A percentile compares a stretch with the other conserved stretches of the same genome.
phyloP scores from a whole-genome alignment of 2,888 invertebrate species.

The Diloba caeruleocephala region DNA sequence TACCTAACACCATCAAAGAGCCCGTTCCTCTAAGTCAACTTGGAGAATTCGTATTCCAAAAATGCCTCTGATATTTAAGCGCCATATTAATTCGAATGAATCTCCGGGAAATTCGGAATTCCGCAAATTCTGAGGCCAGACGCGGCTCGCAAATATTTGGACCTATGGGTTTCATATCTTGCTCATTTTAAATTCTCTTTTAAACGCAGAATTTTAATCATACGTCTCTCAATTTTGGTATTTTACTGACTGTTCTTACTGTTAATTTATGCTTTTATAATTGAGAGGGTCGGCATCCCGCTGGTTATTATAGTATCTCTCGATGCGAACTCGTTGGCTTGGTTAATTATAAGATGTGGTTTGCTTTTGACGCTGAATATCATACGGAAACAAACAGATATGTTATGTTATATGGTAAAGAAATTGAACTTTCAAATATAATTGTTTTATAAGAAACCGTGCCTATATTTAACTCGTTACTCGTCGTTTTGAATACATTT shows the following conservation, averaged over 20 bases:
- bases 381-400: constrained; percentile 20
- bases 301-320: constrained; percentile 22
- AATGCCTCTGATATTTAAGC: constrained; percentile 33
- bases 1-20: not conserved
- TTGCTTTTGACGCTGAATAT: constrained; percentile 27
- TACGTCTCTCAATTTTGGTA: constrained; percentile 30
- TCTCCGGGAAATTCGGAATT: constrained; percentile 33
- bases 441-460: too few relatives aligned
- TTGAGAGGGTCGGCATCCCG: constrained; percentile 21
- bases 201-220: constrained; percentile 34
- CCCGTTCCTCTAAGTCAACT: not conserved
- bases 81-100: constrained; percentile 44
- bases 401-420: constrained; percentile 1
- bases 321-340: constrained; percentile 21
- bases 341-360: constrained; percentile 19
- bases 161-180: constrained; percentile 29
- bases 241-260: not conserved
- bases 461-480: too few relatives aligned
- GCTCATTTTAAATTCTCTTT: constrained; percentile 48
- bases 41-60: constrained; percentile 26
- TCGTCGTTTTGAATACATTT: too few relatives aligned
- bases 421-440: constrained; percentile 8
- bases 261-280: constrained; percentile 16
- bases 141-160: constrained; percentile 51
- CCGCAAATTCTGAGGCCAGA: constrained; percentile 42